phyloP scores from a whole-genome alignment of 2,888 invertebrate species.

The Drosophila picticornis region DNA sequence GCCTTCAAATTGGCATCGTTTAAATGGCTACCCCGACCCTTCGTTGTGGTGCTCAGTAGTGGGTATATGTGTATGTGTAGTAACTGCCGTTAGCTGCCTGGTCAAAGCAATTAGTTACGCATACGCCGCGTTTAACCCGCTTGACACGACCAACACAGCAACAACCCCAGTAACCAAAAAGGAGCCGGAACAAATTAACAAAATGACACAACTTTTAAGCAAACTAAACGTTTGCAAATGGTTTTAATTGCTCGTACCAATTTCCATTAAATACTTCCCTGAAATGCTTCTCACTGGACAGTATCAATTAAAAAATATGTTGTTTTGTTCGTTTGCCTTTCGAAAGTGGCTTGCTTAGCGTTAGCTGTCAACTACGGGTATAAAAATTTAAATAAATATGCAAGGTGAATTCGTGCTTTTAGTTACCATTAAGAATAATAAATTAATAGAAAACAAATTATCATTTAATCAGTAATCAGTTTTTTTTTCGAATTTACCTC shows the following conservation, averaged over 20 bases:
- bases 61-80: conserved; percentile 8
- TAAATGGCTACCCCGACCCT: conserved; percentile 46
- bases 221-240: conserved; percentile 44
- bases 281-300: not conserved
- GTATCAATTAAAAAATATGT: not conserved
- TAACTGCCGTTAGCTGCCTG: conserved; percentile 46
- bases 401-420: not conserved
- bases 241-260: conserved; percentile 24
- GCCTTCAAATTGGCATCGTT: conserved; percentile 67
- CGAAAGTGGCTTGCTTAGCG: not conserved
- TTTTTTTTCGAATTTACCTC: not conserved
- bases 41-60: conserved; percentile 1
- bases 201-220: conserved; percentile 49
- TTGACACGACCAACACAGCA: conserved; percentile 29
- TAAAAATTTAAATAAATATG: not conserved
- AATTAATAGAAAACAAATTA: not conserved
- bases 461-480: not conserved
- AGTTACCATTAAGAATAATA: not conserved
- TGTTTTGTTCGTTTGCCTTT: not conserved
- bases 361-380: not conserved
- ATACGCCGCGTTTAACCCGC: conserved; percentile 55
- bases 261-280: not conserved
- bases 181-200: conserved; percentile 47
- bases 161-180: conserved; percentile 4
- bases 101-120: conserved; percentile 72